A percentile compares a stretch with the other conserved stretches of the same genome.
These are phyloP conservation scores for Whitmania pigra DNA, from an alignment of 1,140 invertebrate species.

Conservation along the genomic window DNA sequence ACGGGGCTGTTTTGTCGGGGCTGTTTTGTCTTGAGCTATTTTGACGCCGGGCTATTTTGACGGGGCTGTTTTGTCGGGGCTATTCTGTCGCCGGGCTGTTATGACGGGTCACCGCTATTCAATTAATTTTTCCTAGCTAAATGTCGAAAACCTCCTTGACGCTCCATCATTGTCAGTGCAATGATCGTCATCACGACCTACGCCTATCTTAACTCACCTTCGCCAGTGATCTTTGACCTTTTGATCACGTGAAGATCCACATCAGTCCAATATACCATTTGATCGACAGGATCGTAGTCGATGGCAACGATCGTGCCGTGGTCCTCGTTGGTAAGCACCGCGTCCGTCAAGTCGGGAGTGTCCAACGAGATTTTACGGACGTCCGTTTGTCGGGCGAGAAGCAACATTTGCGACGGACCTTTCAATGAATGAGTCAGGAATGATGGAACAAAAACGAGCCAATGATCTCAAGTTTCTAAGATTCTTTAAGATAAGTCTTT, in stretches of 20 bases:
- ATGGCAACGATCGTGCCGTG: conserved; percentile 72
- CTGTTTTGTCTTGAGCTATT: no score
- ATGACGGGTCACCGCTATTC: no score
- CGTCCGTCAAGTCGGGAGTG: conserved; percentile 64
- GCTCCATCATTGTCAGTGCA: neutral
- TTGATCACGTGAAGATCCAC: conserved; percentile 64
- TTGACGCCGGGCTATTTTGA: no score
- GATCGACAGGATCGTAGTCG: conserved; percentile 77
- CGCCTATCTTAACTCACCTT: conserved; percentile 41
- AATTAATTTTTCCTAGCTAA: no score
- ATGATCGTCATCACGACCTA: neutral
- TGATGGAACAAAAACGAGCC: neutral
- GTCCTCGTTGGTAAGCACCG: conserved; percentile 49
- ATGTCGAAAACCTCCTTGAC: neutral
- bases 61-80: no score
- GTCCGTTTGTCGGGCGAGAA: conserved; percentile 53
- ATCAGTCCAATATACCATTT: conserved; percentile 80
- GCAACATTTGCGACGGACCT: conserved; percentile 62
- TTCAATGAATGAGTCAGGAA: conserved; percentile 4
- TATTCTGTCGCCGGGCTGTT: no score
- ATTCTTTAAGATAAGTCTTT: no score
- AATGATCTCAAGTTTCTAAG: no score
- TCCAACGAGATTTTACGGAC: conserved; percentile 44
- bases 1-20: no score
- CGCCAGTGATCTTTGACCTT: conserved; percentile 61